These are phyloP conservation scores for Malachius bipustulatus DNA, from an alignment of 2,888 invertebrate species.

Conservation along the genomic window DNA sequence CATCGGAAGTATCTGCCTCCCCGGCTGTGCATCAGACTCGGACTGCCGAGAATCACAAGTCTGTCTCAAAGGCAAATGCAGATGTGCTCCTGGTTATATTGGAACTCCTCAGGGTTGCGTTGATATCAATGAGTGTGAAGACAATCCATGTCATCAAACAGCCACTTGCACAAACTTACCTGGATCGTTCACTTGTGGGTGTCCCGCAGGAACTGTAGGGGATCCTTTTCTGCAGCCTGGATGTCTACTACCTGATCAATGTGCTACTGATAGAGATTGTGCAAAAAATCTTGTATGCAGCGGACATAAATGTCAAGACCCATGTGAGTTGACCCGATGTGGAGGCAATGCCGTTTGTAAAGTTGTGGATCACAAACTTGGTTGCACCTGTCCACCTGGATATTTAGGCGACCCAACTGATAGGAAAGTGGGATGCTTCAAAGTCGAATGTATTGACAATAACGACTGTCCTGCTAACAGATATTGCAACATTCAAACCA, in stretches of 20 bases:
- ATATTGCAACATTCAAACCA: slow-evolving; percentile 59
- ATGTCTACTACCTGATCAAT: slow-evolving; percentile 66
- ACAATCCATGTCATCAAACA: slow-evolving; percentile 64
- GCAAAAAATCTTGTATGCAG: slow-evolving; percentile 63
- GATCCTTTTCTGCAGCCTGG: slow-evolving; percentile 60
- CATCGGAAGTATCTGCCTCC: slow-evolving; percentile 63
- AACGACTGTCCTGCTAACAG: slow-evolving; percentile 64
- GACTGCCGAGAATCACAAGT: slow-evolving; percentile 70
- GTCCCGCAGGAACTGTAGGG: slow-evolving; percentile 69
- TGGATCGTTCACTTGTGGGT: slow-evolving; percentile 70
- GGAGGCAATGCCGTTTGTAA: slow-evolving; percentile 68
- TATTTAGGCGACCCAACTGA: slow-evolving; percentile 73
- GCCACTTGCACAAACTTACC: slow-evolving; percentile 68
- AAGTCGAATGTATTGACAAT: slow-evolving; percentile 73
- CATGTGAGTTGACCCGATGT: slow-evolving; percentile 60
- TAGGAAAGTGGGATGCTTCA: slow-evolving; percentile 68
- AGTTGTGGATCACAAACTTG: slow-evolving; percentile 56
- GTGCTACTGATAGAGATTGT: slow-evolving; percentile 62
- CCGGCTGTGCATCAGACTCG: slow-evolving; percentile 69
- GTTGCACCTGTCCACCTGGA: slow-evolving; percentile 69
- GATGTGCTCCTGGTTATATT: slow-evolving; percentile 66
- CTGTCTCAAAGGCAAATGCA: slow-evolving; percentile 63
- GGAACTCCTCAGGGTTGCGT: slow-evolving; percentile 61
- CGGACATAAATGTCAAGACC: slow-evolving; percentile 67
- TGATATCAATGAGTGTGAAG: slow-evolving; percentile 75